Base-by-base conservation (phyloP, 2,888 invertebrate genomes). In the Mechanitis mazaeus region DNA sequence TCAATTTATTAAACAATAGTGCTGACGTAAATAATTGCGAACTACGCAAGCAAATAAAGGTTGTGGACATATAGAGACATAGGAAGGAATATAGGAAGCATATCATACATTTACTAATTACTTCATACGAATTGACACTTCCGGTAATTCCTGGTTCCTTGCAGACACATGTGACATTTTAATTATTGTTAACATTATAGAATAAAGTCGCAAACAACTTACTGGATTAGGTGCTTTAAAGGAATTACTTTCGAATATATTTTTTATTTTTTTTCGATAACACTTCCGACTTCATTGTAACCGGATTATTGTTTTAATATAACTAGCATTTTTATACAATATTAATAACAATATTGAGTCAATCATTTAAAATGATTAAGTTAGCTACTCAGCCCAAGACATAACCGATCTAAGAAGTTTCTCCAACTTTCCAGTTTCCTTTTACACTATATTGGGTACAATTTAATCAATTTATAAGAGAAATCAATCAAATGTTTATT, bases 381-480 rank as follows among this genome's bases (percentile, higher is more conserved):
- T 28, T 50, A 31, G 12, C 45, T 31, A 31, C 38, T 55, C 12
- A 45, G 42, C 50, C 35, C 9, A 35, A 53, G 33, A 31, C 11
- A 54, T 54, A 53, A 42, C 9, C 33, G 54, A 54, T 50, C 54
- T 35, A 33, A 12, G 7, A 38, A 38, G 47, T 59, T 59, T 63
- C 63, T 59, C 56, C 38, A 59, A 63, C 59, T 59, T 59, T 63
- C 63, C 56, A 53, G 38, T 55, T 55, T 58, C 38, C 47, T 38
- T 56, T 55, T 59, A 47, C 59, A 35, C 35, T 9, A 55, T 33
- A 54, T 55, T 56, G 45, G 55, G 35, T 54, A 20, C 31, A 45
- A 54, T 58, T 61, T 61, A 55, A 45, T 47, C 33, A 33, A 50
- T 50, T 45, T 58, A 58, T 47, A 58, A 54, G 31, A 58, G 45